Percentiles rank a stretch among this genome's conserved stretches.
Evolutionary conservation across 2,888 invertebrate genomes (phyloP).

Genomic region (Campoletis raptor): DNA sequence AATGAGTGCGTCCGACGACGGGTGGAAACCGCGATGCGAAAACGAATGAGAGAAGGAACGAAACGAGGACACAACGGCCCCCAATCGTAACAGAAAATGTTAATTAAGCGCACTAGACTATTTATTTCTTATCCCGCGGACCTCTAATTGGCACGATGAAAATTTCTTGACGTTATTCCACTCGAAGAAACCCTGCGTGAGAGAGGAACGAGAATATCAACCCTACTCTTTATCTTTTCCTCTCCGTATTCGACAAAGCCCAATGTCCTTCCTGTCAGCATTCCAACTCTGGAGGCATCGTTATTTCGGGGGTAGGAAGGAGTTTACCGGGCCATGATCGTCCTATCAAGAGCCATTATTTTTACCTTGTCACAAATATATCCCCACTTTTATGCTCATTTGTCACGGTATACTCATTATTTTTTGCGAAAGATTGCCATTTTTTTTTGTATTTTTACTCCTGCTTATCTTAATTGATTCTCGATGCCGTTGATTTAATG

Average conservation of each 20-base stretch:
- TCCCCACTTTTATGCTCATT: background rate
- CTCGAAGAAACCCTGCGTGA: background rate
- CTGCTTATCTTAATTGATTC: constrained; percentile 3
- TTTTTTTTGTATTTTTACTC: background rate
- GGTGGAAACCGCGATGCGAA: constrained; percentile 62
- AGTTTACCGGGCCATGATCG: background rate
- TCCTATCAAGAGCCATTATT: constrained; percentile 40
- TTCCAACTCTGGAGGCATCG: constrained; percentile 39
- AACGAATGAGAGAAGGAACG: constrained; percentile 56
- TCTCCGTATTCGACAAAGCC: background rate
- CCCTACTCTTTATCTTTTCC: constrained; percentile 17
- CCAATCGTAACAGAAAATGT: constrained; percentile 83
- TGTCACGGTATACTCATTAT: background rate
- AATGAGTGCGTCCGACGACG: constrained; percentile 79
- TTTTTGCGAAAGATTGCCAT: background rate
- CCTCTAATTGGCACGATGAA: constrained; percentile 80
- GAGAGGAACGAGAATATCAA: constrained; percentile 13
- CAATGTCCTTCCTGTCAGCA: constrained; percentile 30
- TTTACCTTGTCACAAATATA: background rate
- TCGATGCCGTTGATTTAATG: constrained; percentile 6
- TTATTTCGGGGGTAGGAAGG: constrained; percentile 14
- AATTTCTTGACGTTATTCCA: constrained; percentile 72
- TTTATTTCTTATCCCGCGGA: constrained; percentile 73
- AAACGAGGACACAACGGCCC: constrained; percentile 70
- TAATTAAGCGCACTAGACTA: constrained; percentile 81